Conservation (phyloP, 37 sponge, comb jelly and placozoan species). For the Cladorhizidae sp. region DNA sequence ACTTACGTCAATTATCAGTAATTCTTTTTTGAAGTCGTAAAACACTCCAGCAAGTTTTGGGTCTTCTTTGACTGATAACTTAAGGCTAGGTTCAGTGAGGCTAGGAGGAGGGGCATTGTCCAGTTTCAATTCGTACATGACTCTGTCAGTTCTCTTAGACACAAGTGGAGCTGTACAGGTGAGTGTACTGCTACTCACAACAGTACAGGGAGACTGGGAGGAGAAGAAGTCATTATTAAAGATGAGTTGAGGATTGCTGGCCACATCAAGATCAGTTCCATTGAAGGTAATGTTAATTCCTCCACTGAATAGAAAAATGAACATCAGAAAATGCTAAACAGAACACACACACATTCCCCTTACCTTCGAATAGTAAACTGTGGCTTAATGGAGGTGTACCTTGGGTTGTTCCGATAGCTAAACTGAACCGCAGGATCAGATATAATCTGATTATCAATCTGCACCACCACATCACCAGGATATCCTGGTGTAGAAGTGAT, state of each 20-base stretch:
- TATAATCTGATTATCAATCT: too few relatives aligned
- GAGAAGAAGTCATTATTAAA: background rate
- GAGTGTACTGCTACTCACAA: background rate
- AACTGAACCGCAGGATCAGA: too few relatives aligned
- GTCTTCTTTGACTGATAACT: background rate
- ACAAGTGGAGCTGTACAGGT: background rate
- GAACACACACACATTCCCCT: slow-evolving; percentile 38
- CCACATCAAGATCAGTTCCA: too few relatives aligned
- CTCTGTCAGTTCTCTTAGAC: background rate
- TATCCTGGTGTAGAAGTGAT: too few relatives aligned
- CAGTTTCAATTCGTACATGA: background rate
- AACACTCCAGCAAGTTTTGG: background rate
- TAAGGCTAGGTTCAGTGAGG: background rate
- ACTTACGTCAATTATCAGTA: background rate
- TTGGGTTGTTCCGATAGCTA: slow-evolving; percentile 37
- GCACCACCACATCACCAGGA: slow-evolving; percentile 26
- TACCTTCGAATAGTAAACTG: slow-evolving; percentile 31
- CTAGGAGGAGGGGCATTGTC: background rate
- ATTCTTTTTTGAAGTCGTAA: background rate
- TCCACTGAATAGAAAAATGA: too few relatives aligned
- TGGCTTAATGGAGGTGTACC: slow-evolving; percentile 19
- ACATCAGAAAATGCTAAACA: slow-evolving; percentile 9
- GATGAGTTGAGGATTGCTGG: too few relatives aligned
- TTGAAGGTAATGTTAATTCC: too few relatives aligned
- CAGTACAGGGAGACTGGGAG: background rate